A percentile compares a stretch with the other conserved stretches of the same genome.
These are phyloP conservation scores for Gonatopus flavifemur DNA, from an alignment of 1,140 invertebrate genomes.

Conservation along the genomic window DNA sequence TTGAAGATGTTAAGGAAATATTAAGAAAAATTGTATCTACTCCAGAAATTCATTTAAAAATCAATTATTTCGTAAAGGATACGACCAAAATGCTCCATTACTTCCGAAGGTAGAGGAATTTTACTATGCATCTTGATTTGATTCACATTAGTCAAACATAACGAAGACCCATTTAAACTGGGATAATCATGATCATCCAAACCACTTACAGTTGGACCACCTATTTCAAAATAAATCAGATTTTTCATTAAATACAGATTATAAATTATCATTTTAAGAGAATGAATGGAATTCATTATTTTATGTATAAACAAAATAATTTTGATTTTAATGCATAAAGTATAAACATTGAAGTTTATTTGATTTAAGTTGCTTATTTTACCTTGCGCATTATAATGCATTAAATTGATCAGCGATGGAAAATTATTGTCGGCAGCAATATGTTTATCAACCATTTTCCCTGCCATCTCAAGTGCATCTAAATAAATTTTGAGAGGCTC, in stretches of 20 bases:
- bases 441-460: conserved; percentile 73
- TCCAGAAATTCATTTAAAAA: conserved; percentile 41
- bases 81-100: conserved; percentile 92
- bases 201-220: conserved; percentile 79
- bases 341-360: too few species aligned
- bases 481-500: conserved; percentile 62
- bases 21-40: conserved; percentile 48
- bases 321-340: not conserved
- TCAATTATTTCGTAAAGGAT: conserved; percentile 72
- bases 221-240: conserved; percentile 37
- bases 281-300: not conserved
- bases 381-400: conserved; percentile 58
- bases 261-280: not conserved
- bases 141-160: conserved; percentile 69
- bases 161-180: conserved; percentile 66
- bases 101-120: conserved; percentile 86
- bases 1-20: conserved; percentile 32
- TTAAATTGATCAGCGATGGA: conserved; percentile 65
- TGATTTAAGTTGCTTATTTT: too few species aligned
- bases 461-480: conserved; percentile 69
- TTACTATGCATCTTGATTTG: conserved; percentile 81
- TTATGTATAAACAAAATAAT: not conserved
- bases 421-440: conserved; percentile 70
- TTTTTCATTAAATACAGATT: conserved; percentile 2
- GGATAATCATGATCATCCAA: conserved; percentile 90